These are phyloP conservation scores for Cassiopea andromeda DNA, from an alignment of 30 jellyfish, hydroid and myxozoan genomes.

Conservation along the genomic window DNA sequence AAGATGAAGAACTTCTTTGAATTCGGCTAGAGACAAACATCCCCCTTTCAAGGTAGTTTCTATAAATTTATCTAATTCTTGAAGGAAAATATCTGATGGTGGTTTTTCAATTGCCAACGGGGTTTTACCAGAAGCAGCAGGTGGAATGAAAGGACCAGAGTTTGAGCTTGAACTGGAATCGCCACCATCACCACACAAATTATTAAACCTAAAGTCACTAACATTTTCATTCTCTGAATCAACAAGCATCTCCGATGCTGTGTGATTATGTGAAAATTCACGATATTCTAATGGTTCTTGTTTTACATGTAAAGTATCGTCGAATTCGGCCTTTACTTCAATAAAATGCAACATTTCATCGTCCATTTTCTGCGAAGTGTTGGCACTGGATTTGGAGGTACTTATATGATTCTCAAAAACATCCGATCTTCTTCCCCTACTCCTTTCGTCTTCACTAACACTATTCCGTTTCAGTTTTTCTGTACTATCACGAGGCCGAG, in stretches of 20 bases:
- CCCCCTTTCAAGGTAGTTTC: slow-evolving; percentile 74
- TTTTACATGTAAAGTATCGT: slow-evolving; percentile 15
- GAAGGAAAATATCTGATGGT: slow-evolving; percentile 84
- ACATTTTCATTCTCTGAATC: slow-evolving; percentile 41
- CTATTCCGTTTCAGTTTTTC: slow-evolving; percentile 52
- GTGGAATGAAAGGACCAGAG: slow-evolving; percentile 69
- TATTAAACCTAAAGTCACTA: not conserved
- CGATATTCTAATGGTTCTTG: slow-evolving; percentile 56
- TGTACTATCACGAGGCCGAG: slow-evolving; percentile 48
- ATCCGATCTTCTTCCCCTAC: slow-evolving; percentile 11
- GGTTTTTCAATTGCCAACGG: slow-evolving; percentile 62
- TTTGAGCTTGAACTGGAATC: slow-evolving; percentile 49
- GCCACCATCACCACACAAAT: not conserved
- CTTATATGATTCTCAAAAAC: not conserved
- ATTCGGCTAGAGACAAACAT: slow-evolving; percentile 77
- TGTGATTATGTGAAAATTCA: slow-evolving; percentile 29
- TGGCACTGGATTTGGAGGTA: not conserved
- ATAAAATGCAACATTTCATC: slow-evolving; percentile 3
- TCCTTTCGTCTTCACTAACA: slow-evolving; percentile 47
- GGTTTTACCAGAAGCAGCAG: slow-evolving; percentile 73
- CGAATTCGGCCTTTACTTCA: slow-evolving; percentile 34
- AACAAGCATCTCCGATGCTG: slow-evolving; percentile 34
- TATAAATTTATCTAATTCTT: slow-evolving; percentile 83
- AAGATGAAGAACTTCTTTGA: slow-evolving; percentile 73
- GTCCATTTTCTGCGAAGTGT: not conserved